Percentiles rank a stretch among this genome's conserved stretches.
These are phyloP conservation scores for Epizoanthus scotinus DNA, from an alignment of 92 coral and sea anemone species.

Conservation along the genomic window DNA sequence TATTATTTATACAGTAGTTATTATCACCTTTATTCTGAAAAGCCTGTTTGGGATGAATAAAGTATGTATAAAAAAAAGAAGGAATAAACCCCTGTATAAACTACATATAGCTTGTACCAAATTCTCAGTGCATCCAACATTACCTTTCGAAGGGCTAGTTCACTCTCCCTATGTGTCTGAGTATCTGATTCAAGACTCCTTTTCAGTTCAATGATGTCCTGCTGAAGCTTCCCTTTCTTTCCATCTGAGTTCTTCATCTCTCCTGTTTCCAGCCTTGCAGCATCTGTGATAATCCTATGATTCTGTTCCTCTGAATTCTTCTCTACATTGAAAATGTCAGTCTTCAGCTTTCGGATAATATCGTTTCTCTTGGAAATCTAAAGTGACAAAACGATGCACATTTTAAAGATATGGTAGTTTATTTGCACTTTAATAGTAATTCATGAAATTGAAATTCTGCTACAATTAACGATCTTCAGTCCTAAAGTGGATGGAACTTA, in stretches of 20 bases:
- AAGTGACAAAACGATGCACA: not conserved
- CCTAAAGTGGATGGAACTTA: not conserved
- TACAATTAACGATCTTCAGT: not conserved
- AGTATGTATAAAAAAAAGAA: too few relatives aligned
- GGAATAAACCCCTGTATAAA: too few relatives aligned
- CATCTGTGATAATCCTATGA: conserved; percentile 80
- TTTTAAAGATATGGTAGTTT: not conserved
- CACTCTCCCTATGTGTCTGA: conserved; percentile 82
- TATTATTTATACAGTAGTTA: too few relatives aligned
- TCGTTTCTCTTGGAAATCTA: conserved; percentile 96
- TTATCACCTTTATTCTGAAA: too few relatives aligned
- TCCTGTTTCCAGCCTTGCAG: conserved; percentile 85
- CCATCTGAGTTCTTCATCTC: conserved; percentile 93
- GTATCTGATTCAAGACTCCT: conserved; percentile 80
- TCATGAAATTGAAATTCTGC: not conserved
- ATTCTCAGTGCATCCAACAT: not conserved
- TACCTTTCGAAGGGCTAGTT: conserved; percentile 91
- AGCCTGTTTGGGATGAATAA: too few relatives aligned
- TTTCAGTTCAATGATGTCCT: conserved; percentile 83
- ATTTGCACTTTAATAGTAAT: too few relatives aligned
- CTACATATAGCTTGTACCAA: too few relatives aligned
- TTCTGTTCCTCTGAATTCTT: conserved; percentile 82
- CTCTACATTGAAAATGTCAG: conserved; percentile 82
- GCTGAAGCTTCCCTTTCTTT: conserved; percentile 80
- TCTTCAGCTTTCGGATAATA: conserved; percentile 83